These are phyloP conservation scores for Andrena flavipes DNA, from an alignment of 2,888 invertebrate species.

Conservation along the genomic window DNA sequence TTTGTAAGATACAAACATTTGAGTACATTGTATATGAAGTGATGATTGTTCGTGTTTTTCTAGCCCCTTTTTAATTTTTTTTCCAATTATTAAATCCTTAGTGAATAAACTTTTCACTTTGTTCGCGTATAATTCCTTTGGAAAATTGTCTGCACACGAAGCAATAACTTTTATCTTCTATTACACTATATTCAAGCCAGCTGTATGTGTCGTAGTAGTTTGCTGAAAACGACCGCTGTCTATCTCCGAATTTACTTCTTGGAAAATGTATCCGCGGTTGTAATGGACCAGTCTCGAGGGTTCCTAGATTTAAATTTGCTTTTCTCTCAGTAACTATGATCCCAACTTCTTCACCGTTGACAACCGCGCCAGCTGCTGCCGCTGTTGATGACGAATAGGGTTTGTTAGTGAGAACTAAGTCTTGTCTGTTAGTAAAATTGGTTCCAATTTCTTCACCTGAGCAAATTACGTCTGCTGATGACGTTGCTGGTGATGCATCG, in stretches of 20 bases:
- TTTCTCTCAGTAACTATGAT: conserved; percentile 2
- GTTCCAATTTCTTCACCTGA: too few relatives aligned
- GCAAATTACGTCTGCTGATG: too few relatives aligned
- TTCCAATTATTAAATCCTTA: background rate
- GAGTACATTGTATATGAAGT: background rate
- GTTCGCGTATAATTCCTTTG: conserved; percentile 1
- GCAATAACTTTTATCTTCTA: background rate
- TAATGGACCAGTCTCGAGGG: background rate
- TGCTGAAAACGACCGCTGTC: background rate
- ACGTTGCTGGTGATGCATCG: too few relatives aligned
- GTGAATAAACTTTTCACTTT: background rate
- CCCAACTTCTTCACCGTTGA: background rate
- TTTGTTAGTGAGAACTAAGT: too few relatives aligned
- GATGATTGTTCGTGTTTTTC: background rate
- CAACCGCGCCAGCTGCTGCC: too few relatives aligned
- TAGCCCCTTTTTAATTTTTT: background rate
- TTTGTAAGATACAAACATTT: background rate
- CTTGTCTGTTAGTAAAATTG: too few relatives aligned
- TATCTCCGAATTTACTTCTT: background rate
- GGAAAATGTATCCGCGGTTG: background rate
- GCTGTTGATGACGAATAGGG: too few relatives aligned
- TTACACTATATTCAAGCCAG: conserved; percentile 3
- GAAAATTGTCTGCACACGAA: conserved; percentile 3
- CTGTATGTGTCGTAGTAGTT: background rate
- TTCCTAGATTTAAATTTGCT: background rate